These are phyloP conservation scores for Mycetomoellerius zeteki DNA, from an alignment of 1,140 invertebrate genomes.

Conservation along the genomic window DNA sequence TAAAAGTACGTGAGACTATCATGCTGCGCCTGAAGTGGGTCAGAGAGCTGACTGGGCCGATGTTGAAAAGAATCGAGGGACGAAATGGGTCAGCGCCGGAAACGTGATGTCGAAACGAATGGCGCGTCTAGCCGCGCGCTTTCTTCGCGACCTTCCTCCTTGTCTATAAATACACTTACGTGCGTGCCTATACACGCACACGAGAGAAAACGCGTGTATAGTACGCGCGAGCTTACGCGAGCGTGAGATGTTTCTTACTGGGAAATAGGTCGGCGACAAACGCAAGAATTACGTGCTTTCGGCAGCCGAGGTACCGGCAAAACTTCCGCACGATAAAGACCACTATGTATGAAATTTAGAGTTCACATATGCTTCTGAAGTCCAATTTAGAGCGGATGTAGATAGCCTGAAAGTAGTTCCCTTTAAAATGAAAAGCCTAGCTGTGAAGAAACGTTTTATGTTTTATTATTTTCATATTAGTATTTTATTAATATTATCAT, in stretches of 20 bases:
- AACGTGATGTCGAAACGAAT: slow-evolving; percentile 78
- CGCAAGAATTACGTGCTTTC: slow-evolving; percentile 47
- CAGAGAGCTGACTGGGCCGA: slow-evolving; percentile 69
- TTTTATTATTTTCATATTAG: neutral
- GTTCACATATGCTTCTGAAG: neutral
- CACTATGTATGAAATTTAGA: slow-evolving; percentile 3
- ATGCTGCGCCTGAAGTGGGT: slow-evolving; percentile 69
- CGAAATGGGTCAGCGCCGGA: slow-evolving; percentile 82
- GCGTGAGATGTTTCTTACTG: slow-evolving; percentile 60
- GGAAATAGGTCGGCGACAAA: slow-evolving; percentile 71
- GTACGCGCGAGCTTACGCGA: slow-evolving; percentile 57
- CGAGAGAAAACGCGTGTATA: neutral
- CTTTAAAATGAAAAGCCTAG: neutral
- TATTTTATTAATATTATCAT: slow-evolving; percentile 30
- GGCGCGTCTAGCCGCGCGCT: slow-evolving; percentile 77
- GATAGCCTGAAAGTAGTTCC: neutral
- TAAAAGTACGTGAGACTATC: slow-evolving; percentile 64
- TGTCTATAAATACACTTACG: slow-evolving; percentile 77
- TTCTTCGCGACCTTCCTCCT: slow-evolving; percentile 83
- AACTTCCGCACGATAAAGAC: slow-evolving; percentile 4
- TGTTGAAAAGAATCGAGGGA: slow-evolving; percentile 79
- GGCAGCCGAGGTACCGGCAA: neutral
- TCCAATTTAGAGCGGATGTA: neutral
- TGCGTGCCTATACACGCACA: slow-evolving; percentile 5
- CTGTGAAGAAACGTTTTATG: neutral